A percentile compares a stretch with the other conserved stretches of the same genome.
Evolutionary conservation across 2,797 vertebrate species (phyloP).

Genomic region (Hipposideros larvatus): DNA sequence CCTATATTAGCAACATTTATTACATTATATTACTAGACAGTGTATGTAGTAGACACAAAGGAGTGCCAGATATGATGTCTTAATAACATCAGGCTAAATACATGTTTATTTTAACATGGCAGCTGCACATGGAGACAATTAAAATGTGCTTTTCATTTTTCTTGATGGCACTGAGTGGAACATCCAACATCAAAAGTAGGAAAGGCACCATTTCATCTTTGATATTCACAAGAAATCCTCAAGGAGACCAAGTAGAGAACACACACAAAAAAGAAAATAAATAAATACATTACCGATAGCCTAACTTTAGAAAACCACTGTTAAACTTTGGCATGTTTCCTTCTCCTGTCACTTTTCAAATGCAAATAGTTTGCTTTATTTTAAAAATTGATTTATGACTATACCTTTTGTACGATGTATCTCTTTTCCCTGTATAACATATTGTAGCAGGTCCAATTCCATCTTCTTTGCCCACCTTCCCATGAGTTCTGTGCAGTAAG

Average conservation of each 20-base stretch:
- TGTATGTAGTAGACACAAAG: not conserved
- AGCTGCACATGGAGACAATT: not conserved
- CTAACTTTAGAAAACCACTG: not conserved
- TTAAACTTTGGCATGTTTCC: not conserved
- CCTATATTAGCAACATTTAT: not conserved
- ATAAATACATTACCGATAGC: not conserved
- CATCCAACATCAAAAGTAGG: not conserved
- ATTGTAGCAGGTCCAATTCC: not conserved
- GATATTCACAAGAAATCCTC: not conserved
- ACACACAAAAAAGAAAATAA: not conserved
- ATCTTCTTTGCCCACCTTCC: not conserved
- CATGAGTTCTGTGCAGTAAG: not conserved
- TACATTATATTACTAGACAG: not conserved
- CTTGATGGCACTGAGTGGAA: not conserved
- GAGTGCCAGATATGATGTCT: not conserved
- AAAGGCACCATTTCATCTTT: not conserved
- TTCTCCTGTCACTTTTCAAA: not conserved
- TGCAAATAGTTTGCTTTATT: slow-evolving; percentile 9
- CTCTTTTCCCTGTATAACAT: not conserved
- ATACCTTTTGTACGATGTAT: not conserved
- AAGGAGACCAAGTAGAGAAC: not conserved
- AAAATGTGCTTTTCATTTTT: slow-evolving; percentile 1
- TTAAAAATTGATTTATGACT: not conserved
- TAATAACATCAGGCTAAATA: slow-evolving; percentile 5
- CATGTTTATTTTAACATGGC: not conserved